Conservation (phyloP, 2,888 invertebrate species). For the Macaria notata region DNA sequence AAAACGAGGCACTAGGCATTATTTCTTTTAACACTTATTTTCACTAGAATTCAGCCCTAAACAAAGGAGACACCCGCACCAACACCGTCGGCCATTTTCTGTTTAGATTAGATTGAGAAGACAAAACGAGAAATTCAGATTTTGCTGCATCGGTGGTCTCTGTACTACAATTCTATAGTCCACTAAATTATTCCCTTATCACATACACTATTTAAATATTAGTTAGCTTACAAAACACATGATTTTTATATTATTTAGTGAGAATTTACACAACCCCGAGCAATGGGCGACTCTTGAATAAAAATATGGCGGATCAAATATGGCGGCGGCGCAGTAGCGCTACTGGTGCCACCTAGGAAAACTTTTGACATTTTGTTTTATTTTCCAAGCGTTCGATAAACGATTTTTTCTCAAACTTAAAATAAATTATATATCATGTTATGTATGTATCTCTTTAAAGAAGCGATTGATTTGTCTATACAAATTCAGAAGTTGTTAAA, state of each 20-base stretch:
- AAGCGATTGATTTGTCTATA: not conserved
- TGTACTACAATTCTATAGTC: slow-evolving; percentile 47
- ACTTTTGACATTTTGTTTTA: slow-evolving; percentile 22
- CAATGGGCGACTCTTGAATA: slow-evolving; percentile 72
- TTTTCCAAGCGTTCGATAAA: slow-evolving; percentile 30
- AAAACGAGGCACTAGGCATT: slow-evolving; percentile 98
- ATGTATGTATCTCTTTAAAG: no score
- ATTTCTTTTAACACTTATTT: slow-evolving; percentile 83
- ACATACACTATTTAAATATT: slow-evolving; percentile 63
- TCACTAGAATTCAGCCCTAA: slow-evolving; percentile 84
- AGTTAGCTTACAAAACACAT: slow-evolving; percentile 71
- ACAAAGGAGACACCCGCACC: slow-evolving; percentile 92
- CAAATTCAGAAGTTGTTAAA: not conserved
- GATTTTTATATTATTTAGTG: slow-evolving; percentile 62
- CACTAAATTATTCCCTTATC: slow-evolving; percentile 62
- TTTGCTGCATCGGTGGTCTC: slow-evolving; percentile 61
- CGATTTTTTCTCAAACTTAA: not conserved
- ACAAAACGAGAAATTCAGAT: slow-evolving; percentile 70
- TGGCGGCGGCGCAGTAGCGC: slow-evolving; percentile 55
- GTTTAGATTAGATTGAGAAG: slow-evolving; percentile 83
- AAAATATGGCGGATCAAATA: slow-evolving; percentile 78
- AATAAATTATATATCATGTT: not conserved
- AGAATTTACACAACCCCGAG: slow-evolving; percentile 69
- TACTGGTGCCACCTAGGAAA: slow-evolving; percentile 54
- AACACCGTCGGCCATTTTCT: slow-evolving; percentile 92